Evolutionary conservation across 2,113 vertebrate genomes (phyloP), one percentile per base, ranked within the genome.

Genomic region (Bagarius yarrelli): DNA sequence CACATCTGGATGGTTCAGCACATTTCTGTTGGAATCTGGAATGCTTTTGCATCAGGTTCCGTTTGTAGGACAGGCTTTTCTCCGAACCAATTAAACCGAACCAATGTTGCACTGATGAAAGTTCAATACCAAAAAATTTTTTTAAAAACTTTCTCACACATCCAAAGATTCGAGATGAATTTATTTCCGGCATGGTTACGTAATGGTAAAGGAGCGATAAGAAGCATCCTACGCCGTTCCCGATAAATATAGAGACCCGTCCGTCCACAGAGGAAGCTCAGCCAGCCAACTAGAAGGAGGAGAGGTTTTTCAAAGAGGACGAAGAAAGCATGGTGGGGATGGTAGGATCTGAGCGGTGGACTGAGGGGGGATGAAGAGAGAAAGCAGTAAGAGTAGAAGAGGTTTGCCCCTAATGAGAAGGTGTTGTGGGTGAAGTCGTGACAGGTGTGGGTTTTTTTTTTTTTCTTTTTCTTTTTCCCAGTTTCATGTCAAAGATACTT

Each of bases 351-450:
- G 79, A 63, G 50, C 75, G 73, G 67, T 80, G 79, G 67, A 80
- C 61, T 57, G 55, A 59, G 27, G 53, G 59, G n/a, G 30, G 70
- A 52, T n/a, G 0, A 60, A 59, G 72, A 73, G 66, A 60, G 34
- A 13, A 14, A 30, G 74, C 61, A 57, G 81, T 71, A 59, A 72
- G 71, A 77, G 85, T 81, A 83, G 83, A 81, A 84, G 85, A 84
- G 80, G 88, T 80, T 85, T 80, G 82, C 73, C 40, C 85, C 88
- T 91, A 92, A 93, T 91, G 90, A 92, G 88, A 87, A 88, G 89
- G 81, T 88, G 87, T 86, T 89, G 88, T 87, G 88, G 88, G 82
- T 90, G 69, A 83, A 91, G 89, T 91, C 90, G 90, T 93, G 93
- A 93, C 90, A 92, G 88, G 85, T 92, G 90, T 93, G 89, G 91